Evolutionary conservation across 2,888 invertebrate genomes (phyloP), one percentile per base, ranked within the genome.

Genomic region (Nineta flava): DNA sequence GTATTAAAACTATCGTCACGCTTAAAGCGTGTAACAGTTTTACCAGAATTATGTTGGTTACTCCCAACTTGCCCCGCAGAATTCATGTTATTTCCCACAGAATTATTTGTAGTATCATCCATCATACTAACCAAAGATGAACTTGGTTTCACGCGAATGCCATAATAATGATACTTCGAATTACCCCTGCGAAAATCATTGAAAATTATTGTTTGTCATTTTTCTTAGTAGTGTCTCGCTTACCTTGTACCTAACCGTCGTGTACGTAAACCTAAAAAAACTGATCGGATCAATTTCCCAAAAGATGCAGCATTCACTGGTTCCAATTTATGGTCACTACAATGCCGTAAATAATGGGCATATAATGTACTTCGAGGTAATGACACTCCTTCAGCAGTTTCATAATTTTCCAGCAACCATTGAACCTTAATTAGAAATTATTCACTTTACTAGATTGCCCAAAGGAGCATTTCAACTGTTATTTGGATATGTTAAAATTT

Each of bases 301-400:
- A 99, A 99, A 34, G 95, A 96, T 9, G 99, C 99, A 38, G 97
- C 96, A 73, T 99, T 99, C 54, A 99, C 96, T 0, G 99, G 96
- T 66, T 97, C 97, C 56, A 99, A 74, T 65, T 92, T 93, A 65
- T 92, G 83, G 62, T 87, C 81, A 42, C 79, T 76, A 68, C 97
- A 99, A 69, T 99, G 97, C 17, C 92, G 82, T 60, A 95, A 77
- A 68, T 99, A 99, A 70, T 99, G 97, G 61, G 88, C 87, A 72
- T 99, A 99, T 34, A 99, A 75, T 1, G 95, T 96, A 35, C 94
- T 94, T 41, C 97, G 80, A 1, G 96, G 95, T 47, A 61, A 52
- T 4, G 68, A 68, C 26, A 68, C 68, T 13, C 87, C 86, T 64
- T 99, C 97, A 2, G 95, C 94, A 41, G 93, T 94, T 73, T 99